A percentile compares a stretch with the other conserved stretches of the same genome.
Conservation (phyloP, 2,113 vertebrate genomes). For the Phainopepla nitens region DNA sequence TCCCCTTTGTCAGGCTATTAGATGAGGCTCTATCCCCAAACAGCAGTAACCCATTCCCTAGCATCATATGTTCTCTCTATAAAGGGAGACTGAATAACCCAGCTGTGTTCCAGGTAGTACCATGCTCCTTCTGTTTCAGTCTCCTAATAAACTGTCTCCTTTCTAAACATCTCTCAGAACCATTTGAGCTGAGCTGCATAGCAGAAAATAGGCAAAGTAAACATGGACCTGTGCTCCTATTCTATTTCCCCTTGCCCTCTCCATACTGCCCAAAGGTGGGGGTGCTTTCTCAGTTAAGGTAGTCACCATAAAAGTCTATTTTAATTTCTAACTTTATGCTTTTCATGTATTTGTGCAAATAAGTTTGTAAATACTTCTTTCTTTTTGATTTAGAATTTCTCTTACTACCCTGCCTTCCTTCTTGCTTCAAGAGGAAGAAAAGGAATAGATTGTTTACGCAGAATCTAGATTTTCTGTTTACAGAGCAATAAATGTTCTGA, state of each 20-base stretch:
- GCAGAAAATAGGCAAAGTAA: not conserved
- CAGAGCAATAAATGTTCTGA: conserved; percentile 24
- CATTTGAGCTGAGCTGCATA: not conserved
- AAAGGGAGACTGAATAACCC: not conserved
- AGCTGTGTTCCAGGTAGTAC: not conserved
- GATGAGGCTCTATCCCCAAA: not conserved
- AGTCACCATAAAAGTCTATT: not conserved
- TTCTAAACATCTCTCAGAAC: not conserved
- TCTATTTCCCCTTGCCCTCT: not conserved
- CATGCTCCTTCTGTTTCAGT: not conserved
- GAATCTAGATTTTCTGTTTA: conserved; percentile 43
- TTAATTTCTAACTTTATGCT: not conserved
- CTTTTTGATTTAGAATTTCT: not conserved
- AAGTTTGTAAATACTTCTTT: not conserved
- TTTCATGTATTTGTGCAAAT: not conserved
- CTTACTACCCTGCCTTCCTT: not conserved
- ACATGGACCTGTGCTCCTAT: not conserved
- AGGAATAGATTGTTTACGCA: not conserved
- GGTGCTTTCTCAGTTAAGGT: not conserved
- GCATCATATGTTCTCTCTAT: not conserved
- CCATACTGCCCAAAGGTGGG: not conserved
- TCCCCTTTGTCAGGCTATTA: not conserved
- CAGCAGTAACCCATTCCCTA: not conserved
- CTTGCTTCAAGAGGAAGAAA: not conserved
- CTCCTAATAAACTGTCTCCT: not conserved